phyloP scores from a whole-genome alignment of 2,888 invertebrate genomes.

The Amphimallon solstitiale region DNA sequence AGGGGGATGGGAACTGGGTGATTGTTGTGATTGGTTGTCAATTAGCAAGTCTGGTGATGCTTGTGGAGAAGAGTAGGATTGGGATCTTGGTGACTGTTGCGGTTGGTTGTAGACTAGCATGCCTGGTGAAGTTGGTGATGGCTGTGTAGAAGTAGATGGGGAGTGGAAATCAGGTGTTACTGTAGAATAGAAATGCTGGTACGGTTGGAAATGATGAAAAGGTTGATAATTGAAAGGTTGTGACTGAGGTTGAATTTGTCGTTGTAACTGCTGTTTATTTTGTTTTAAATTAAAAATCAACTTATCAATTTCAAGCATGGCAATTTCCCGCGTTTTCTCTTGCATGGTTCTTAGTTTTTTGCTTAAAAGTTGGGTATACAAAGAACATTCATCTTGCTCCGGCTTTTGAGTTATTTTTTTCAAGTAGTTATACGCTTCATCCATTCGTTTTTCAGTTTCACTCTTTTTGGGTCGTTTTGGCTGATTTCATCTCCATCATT shows the following conservation, averaged over 20 bases:
- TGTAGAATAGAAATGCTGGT: neutral
- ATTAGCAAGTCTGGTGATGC: neutral
- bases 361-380: constrained; percentile 12
- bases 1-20: neutral
- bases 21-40: neutral
- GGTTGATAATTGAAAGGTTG: neutral
- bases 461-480: neutral
- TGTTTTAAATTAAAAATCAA: neutral
- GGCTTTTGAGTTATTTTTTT: constrained; percentile 14
- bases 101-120: neutral
- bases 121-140: neutral
- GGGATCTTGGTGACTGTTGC: neutral
- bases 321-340: constrained; percentile 6
- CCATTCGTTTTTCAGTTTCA: constrained; percentile 13
- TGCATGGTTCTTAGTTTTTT: neutral
- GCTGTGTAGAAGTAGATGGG: neutral
- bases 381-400: constrained; percentile 11
- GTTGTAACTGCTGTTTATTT: too few relatives aligned
- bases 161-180: too few relatives aligned
- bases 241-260: neutral
- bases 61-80: neutral
- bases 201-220: neutral
- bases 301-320: constrained; percentile 22
- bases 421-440: constrained; percentile 24
- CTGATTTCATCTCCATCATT: neutral